Conservation (phyloP, 2,113 vertebrate genomes). For the Hypocryptadius cinnamomeus region DNA sequence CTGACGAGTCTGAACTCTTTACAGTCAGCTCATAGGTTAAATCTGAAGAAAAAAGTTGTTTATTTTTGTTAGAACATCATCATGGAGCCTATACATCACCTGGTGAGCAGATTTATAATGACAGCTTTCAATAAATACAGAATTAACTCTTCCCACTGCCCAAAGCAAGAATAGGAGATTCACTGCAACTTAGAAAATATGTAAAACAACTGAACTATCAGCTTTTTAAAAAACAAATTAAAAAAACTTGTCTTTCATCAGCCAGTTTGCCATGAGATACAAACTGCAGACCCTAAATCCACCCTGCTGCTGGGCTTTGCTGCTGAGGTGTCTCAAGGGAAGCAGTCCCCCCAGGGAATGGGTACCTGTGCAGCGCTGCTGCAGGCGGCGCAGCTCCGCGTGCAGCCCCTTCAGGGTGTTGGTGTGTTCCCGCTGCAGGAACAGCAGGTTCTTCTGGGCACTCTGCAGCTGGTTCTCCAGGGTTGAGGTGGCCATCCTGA, state of each 20-base stretch:
- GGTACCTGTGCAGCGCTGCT: constrained; percentile 94
- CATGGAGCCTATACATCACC: neutral
- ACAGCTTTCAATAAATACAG: neutral
- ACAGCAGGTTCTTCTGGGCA: constrained; percentile 93
- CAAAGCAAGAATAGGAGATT: neutral
- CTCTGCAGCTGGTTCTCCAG: constrained; percentile 97
- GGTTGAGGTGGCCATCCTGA: constrained; percentile 85
- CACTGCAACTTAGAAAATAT: neutral
- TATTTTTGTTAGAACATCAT: neutral
- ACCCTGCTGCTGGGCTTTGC: neutral
- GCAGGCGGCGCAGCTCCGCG: constrained; percentile 86
- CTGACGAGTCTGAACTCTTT: constrained; percentile 84
- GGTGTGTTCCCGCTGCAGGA: constrained; percentile 93
- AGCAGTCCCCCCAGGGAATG: accelerated
- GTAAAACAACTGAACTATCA: neutral
- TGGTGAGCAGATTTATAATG: neutral
- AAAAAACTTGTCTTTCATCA: neutral
- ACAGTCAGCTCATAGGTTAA: constrained; percentile 93
- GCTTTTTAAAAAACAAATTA: neutral
- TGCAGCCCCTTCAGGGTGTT: constrained; percentile 89
- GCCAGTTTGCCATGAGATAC: accelerated
- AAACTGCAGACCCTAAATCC: accelerated
- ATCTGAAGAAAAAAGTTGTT: constrained; percentile 69
- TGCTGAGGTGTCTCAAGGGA: neutral
- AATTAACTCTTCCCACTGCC: neutral